Percentiles rank a stretch among this genome's conserved stretches.
Conservation (phyloP, 2,113 vertebrate genomes). For the Rostratula benghalensis region DNA sequence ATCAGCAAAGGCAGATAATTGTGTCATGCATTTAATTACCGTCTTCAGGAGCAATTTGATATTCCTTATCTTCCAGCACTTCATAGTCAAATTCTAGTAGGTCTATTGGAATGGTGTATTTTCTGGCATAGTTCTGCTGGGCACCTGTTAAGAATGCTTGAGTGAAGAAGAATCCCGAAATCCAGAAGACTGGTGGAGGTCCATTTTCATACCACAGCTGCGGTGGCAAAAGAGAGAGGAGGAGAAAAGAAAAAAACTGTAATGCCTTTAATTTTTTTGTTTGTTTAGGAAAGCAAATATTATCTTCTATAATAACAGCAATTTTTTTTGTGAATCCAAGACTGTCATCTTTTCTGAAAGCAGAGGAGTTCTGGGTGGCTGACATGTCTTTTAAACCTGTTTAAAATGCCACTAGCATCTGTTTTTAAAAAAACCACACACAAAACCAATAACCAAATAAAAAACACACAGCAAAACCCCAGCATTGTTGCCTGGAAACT, state of each 20-base stretch:
- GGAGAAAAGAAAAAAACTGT: not conserved
- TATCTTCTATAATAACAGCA: not conserved
- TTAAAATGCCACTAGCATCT: not conserved
- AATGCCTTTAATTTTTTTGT: not conserved
- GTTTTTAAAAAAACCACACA: not conserved
- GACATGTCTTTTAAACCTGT: not conserved
- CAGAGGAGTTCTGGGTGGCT: not conserved
- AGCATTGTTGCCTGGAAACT: not conserved
- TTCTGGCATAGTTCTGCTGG: constrained; percentile 91
- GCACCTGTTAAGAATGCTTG: constrained; percentile 90
- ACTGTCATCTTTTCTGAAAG: not conserved
- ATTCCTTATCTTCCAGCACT: constrained; percentile 84
- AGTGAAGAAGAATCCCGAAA: constrained; percentile 93
- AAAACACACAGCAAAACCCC: too few species aligned
- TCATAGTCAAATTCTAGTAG: constrained; percentile 88
- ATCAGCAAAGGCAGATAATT: not conserved
- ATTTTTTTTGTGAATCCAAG: not conserved
- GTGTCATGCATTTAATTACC: constrained; percentile 71
- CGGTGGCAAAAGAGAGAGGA: not conserved
- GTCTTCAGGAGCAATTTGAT: constrained; percentile 79
- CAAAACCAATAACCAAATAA: not conserved
- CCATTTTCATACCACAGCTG: constrained; percentile 85
- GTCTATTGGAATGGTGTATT: constrained; percentile 86
- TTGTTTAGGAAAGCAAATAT: not conserved
- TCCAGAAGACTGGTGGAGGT: constrained; percentile 84